Percentiles rank a stretch among this genome's conserved stretches.
These are phyloP conservation scores for Drosophila insularis DNA, from an alignment of 1,140 invertebrate species.

Conservation along the genomic window DNA sequence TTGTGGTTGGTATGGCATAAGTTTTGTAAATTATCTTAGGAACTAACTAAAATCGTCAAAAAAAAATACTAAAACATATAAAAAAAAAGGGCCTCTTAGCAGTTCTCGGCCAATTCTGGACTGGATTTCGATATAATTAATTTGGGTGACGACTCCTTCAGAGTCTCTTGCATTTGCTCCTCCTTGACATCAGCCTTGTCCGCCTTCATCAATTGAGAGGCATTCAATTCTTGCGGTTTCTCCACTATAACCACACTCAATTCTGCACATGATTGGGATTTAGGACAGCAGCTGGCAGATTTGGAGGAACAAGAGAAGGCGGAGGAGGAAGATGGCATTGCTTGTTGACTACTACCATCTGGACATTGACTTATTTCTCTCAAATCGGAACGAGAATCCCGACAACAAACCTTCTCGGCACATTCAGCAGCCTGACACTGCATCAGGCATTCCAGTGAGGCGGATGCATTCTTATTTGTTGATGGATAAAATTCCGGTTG, in stretches of 20 bases:
- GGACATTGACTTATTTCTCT: conserved; percentile 64
- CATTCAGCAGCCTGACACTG: conserved; percentile 71
- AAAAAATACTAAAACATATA: conserved; percentile 27
- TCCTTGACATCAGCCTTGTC: not conserved
- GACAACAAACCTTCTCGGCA: conserved; percentile 75
- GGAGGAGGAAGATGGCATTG: conserved; percentile 11
- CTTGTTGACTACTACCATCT: conserved; percentile 15
- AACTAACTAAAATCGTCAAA: conserved; percentile 67
- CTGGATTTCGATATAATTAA: conserved; percentile 12
- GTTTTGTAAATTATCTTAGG: conserved; percentile 49
- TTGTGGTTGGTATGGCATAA: conserved; percentile 58
- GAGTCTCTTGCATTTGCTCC: not conserved
- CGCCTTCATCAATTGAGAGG: conserved; percentile 37
- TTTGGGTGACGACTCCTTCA: not conserved
- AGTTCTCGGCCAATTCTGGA: conserved; percentile 25
- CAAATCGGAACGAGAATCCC: conserved; percentile 69
- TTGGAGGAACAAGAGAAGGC: not conserved
- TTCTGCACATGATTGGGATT: conserved; percentile 59
- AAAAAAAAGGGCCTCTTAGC: conserved; percentile 15
- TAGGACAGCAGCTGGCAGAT: conserved; percentile 3
- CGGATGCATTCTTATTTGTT: conserved; percentile 58
- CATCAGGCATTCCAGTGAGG: conserved; percentile 73
- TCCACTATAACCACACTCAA: conserved; percentile 53
- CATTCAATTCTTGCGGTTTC: conserved; percentile 58
- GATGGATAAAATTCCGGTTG: conserved; percentile 88